A percentile compares a stretch with the other conserved stretches of the same genome.
Evolutionary conservation across 2,113 vertebrate genomes (phyloP).

Genomic region (pig (Sus scrofa)): DNA sequence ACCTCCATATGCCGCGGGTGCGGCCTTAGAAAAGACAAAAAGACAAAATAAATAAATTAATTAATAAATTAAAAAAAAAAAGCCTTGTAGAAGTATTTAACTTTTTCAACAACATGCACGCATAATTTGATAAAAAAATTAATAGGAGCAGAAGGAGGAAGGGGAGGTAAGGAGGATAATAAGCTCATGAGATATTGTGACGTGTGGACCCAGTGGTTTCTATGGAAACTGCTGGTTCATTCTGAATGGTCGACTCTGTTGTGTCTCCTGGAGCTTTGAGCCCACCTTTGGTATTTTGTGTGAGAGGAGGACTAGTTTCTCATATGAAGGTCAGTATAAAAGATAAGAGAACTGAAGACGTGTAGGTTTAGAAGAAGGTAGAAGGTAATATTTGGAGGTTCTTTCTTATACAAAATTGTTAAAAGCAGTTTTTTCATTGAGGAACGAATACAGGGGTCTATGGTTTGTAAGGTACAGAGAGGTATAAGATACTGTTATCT

Average conservation of each 20-base stretch:
- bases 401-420: neutral
- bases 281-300: neutral
- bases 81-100: neutral
- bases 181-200: neutral
- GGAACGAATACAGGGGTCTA: neutral
- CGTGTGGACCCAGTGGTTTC: too few relatives aligned
- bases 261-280: too few relatives aligned
- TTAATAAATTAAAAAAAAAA: neutral
- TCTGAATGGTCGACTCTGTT: neutral
- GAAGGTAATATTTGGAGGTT: neutral
- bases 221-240: too few relatives aligned
- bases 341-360: neutral
- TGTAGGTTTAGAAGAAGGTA: neutral
- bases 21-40: too few relatives aligned
- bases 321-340: neutral
- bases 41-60: too few relatives aligned
- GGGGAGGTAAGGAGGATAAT: neutral
- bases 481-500: neutral
- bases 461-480: neutral
- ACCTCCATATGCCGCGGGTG: too few relatives aligned
- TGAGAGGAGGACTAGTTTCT: neutral
- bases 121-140: conserved; percentile 1
- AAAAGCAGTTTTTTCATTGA: neutral
- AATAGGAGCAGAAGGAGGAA: neutral
- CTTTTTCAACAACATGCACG: neutral